Evolutionary conservation across 2,113 vertebrate species (phyloP).

Genomic region (Raja brachyura): DNA sequence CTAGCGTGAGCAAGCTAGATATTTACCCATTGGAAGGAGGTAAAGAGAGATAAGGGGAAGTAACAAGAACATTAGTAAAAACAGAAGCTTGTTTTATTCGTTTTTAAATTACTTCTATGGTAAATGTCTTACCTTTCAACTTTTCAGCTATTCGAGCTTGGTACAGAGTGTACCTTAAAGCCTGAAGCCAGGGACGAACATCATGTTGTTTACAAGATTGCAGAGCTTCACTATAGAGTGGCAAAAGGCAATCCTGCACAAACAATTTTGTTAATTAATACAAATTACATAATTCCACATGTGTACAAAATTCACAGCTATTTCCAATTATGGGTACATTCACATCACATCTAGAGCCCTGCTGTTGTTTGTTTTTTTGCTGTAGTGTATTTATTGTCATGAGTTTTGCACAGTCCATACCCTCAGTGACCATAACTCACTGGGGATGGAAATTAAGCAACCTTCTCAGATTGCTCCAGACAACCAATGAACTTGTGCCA

Average conservation of each 20-base stretch:
- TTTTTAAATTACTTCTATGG: neutral
- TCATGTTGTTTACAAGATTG: conserved; percentile 91
- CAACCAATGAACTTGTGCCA: neutral
- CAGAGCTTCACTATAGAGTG: conserved; percentile 82
- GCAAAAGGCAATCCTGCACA: conserved; percentile 81
- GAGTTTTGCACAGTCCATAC: neutral
- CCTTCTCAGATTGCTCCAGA: neutral
- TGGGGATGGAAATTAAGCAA: neutral
- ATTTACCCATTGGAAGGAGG: neutral
- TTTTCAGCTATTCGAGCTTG: conserved; percentile 77
- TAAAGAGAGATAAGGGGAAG: neutral
- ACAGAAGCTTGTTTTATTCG: neutral
- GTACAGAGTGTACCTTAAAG: conserved; percentile 81
- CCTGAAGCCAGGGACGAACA: conserved; percentile 87
- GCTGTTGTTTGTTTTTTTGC: neutral
- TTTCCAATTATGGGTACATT: neutral
- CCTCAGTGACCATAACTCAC: neutral
- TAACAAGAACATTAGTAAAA: neutral
- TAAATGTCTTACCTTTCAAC: conserved; percentile 66
- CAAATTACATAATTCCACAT: neutral
- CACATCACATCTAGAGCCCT: neutral
- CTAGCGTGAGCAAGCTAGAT: neutral
- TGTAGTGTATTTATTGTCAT: neutral
- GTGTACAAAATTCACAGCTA: neutral
- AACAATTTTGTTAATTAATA: conserved; percentile 24